These are phyloP conservation scores for Stenchaetothrips biformis DNA, from an alignment of 2,888 invertebrate species.

Conservation along the genomic window DNA sequence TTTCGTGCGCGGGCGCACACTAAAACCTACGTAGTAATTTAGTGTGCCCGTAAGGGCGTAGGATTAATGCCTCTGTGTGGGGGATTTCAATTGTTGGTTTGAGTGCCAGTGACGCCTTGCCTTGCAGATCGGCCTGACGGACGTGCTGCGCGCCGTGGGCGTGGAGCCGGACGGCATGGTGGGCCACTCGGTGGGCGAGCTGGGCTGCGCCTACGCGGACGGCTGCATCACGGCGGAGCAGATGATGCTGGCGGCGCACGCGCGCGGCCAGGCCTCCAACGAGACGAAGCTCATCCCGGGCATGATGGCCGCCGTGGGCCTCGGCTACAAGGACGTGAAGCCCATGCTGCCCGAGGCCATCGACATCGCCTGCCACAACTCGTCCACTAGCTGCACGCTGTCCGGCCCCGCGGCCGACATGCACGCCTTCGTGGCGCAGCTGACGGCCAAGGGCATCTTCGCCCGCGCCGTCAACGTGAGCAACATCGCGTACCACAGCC, in stretches of 20 bases:
- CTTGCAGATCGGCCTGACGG: conserved; percentile 61
- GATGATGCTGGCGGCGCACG: conserved; percentile 56
- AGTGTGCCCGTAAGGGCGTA: no score
- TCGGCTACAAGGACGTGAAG: conserved; percentile 38
- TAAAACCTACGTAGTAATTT: no score
- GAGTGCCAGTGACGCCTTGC: no score
- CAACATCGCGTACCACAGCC: conserved; percentile 41
- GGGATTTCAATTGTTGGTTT: no score
- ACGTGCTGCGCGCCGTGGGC: conserved; percentile 57
- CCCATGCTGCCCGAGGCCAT: conserved; percentile 46
- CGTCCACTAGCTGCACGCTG: conserved; percentile 69
- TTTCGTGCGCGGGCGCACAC: no score
- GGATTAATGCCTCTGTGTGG: no score
- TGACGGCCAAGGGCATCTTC: conserved; percentile 45
- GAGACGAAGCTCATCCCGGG: conserved; percentile 45
- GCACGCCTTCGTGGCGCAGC: conserved; percentile 53
- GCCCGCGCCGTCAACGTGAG: conserved; percentile 39
- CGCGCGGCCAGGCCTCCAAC: conserved; percentile 50
- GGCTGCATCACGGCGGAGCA: conserved; percentile 57
- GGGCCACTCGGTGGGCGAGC: conserved; percentile 62
- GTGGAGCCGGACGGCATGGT: conserved; percentile 69
- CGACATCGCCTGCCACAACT: conserved; percentile 75
- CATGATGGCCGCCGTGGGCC: conserved; percentile 54
- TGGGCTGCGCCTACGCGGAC: conserved; percentile 62
- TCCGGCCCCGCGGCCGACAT: conserved; percentile 66